A percentile compares a stretch with the other conserved stretches of the same genome.
These are phyloP conservation scores for Nyctibius bracteatus DNA, from an alignment of 2,113 vertebrate genomes.

Conservation along the genomic window DNA sequence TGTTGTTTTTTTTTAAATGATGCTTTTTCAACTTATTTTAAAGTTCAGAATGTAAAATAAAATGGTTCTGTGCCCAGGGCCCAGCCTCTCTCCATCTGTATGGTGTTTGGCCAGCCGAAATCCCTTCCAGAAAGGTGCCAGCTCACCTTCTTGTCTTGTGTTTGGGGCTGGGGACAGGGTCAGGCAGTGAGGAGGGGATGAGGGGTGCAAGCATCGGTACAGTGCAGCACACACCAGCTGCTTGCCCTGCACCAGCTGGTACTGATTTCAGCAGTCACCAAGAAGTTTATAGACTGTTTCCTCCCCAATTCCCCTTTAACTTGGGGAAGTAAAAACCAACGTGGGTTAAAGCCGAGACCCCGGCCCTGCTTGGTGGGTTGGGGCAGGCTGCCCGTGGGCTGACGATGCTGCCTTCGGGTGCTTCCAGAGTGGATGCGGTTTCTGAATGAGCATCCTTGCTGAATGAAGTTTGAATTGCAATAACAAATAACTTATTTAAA, in stretches of 20 bases:
- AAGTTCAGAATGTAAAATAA: not conserved
- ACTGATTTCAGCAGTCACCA: not conserved
- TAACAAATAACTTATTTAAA: no score
- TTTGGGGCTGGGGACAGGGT: not conserved
- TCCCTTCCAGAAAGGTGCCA: not conserved
- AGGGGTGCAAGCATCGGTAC: fast-evolving
- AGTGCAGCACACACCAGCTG: not conserved
- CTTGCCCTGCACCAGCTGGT: not conserved
- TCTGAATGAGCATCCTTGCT: not conserved
- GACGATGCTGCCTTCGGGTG: not conserved
- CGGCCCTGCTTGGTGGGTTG: fast-evolving
- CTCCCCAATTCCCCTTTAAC: not conserved
- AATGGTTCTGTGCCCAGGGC: fast-evolving
- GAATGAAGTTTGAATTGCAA: not conserved
- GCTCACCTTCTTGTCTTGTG: not conserved
- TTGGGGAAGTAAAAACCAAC: not conserved
- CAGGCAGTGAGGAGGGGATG: not conserved
- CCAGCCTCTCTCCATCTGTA: fast-evolving
- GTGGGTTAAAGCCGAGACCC: fast-evolving
- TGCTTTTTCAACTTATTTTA: not conserved
- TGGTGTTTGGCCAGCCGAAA: not conserved
- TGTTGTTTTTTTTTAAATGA: not conserved
- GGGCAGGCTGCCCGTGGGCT: not conserved
- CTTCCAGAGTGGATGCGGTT: fast-evolving
- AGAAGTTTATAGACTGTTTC: not conserved